Evolutionary conservation across 2,797 vertebrate species (phyloP), one percentile per base, ranked within the genome.

Genomic region (Tapera naevia): DNA sequence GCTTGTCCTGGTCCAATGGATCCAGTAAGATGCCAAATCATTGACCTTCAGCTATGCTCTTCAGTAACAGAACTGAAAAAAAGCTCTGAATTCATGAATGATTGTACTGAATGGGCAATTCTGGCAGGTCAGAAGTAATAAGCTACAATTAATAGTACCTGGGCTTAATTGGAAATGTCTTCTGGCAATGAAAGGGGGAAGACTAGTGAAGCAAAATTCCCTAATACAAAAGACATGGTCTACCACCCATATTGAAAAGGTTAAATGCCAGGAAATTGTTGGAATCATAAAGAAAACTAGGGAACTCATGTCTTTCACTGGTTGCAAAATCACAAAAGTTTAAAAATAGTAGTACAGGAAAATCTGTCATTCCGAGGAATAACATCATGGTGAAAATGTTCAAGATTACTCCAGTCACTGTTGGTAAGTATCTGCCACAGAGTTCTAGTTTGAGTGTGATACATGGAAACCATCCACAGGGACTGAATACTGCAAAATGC

Each of bases 261-360:
- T 39, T 18, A 81, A 87, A 89, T 56, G 24, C 33, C 82, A 76
- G 66, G 50, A 65, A 89, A 88, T 32, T 39, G 15, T 66, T 80
- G 57, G 78, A 93, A 80, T 71, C 73, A 71, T 60, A 75, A 66
- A 87, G 57, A 86, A 71, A 78, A 48, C 7, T 24, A 67, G 50
- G 32, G 80, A 80, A 88, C 58, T 57, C 41, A 50, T 12, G 8
- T 9, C 37, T 87, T 88, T 61, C 35, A 12, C 57, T 71, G 54
- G 60, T 17, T 91, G 58, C 23, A 86, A 84, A 71, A 79, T 74
- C 61, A 86, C 28, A 57, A 54, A 74, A 12, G 5, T 74, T 84
- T 78, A 74, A 76, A 81, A 17, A 23, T 15, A 30, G 21, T 28
- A 50, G 37, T 45, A 32, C 33, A 57, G 46, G 5, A 50, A 57